These are phyloP conservation scores for Allolobophora icterica DNA, from an alignment of 2,888 invertebrate species.

Conservation along the genomic window DNA sequence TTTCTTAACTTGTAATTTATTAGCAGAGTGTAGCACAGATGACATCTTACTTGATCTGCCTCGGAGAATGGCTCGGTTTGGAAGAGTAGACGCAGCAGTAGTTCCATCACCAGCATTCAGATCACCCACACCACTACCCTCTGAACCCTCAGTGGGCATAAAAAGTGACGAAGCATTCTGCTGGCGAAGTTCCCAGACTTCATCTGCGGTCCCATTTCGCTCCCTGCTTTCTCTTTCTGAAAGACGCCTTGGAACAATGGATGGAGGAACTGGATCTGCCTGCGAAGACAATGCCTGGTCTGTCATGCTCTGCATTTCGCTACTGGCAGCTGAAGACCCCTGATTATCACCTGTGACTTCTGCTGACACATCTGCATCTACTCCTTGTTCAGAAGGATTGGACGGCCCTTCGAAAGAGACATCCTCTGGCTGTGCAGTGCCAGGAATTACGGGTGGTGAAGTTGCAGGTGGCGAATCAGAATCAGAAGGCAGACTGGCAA, in stretches of 20 bases:
- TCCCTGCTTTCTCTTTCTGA: not conserved
- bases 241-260: not conserved
- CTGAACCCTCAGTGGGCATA: not conserved
- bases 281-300: not conserved
- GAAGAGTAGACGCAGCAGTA: not conserved
- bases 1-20: not conserved
- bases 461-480: not conserved
- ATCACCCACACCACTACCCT: not conserved
- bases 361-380: not conserved
- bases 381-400: not conserved
- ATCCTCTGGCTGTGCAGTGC: not conserved
- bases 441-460: not conserved
- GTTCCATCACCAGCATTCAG: not conserved
- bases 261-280: slow-evolving; percentile 9
- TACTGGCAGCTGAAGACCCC: not conserved
- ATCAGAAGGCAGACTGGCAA: not conserved
- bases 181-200: slow-evolving; percentile 20
- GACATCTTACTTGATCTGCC: slow-evolving; percentile 23
- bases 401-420: not conserved
- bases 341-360: not conserved
- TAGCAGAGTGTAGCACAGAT: not conserved
- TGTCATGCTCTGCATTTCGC: not conserved
- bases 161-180: not conserved
- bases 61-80: slow-evolving; percentile 9
- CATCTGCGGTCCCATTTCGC: not conserved